phyloP scores from a whole-genome alignment of 1,140 invertebrate genomes.

The Drosophila eugracilis region DNA sequence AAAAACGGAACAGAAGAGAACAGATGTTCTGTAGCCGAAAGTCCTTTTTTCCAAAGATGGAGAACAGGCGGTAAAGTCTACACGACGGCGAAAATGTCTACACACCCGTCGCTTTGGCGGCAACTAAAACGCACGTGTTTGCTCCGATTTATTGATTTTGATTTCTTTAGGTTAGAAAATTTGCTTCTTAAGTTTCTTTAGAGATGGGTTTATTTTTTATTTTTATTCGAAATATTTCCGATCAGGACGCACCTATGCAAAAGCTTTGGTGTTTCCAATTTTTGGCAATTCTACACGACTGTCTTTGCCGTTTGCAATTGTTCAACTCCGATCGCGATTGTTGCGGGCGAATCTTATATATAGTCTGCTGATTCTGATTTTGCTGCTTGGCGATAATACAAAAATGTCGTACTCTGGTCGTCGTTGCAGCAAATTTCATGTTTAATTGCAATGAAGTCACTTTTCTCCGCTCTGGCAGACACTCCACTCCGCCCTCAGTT shows the following conservation, averaged over 20 bases:
- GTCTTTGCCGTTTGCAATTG: constrained; percentile 66
- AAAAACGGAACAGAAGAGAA: constrained; percentile 8
- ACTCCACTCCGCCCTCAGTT: constrained; percentile 31
- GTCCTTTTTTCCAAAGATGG: constrained; percentile 31
- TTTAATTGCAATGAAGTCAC: constrained; percentile 78
- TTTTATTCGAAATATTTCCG: constrained; percentile 31
- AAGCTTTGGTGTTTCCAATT: constrained; percentile 84
- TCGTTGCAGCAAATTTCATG: constrained; percentile 84
- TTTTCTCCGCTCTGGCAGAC: constrained; percentile 40
- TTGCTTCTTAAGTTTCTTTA: constrained; percentile 4
- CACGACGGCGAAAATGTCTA: constrained; percentile 42
- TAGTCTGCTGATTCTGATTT: constrained; percentile 41
- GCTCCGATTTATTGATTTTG: constrained; percentile 33
- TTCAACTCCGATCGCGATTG: constrained; percentile 58
- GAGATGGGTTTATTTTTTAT: not conserved
- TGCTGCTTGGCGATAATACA: constrained; percentile 57
- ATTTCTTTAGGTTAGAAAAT: constrained; percentile 45
- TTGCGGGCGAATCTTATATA: constrained; percentile 66
- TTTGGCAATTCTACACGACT: constrained; percentile 61
- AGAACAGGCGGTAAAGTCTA: constrained; percentile 24
- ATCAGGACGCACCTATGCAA: constrained; percentile 83
- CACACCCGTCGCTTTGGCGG: constrained; percentile 44
- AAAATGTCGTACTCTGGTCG: constrained; percentile 71
- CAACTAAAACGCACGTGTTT: constrained; percentile 56
- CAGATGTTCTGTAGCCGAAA: constrained; percentile 37